Evolutionary conservation across 2,888 invertebrate species (phyloP).

Genomic region (Phytoseiulus persimilis): DNA sequence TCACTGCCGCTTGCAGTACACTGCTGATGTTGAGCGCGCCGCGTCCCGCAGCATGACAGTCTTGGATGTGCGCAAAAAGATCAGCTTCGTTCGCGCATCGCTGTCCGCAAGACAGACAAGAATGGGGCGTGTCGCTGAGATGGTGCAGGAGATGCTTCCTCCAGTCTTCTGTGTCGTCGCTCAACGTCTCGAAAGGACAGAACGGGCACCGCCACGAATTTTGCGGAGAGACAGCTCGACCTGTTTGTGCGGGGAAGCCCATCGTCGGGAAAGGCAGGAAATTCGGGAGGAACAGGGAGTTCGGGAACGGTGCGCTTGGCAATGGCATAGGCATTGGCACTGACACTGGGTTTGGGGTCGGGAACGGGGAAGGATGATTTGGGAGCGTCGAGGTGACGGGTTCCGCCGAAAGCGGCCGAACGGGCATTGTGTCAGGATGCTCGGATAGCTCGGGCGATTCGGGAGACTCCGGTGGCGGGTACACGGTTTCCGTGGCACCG

Average conservation of each 20-base stretch:
- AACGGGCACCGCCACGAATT: slow-evolving; percentile 35
- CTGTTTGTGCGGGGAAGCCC: slow-evolving; percentile 25
- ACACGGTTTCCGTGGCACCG: slow-evolving; percentile 18
- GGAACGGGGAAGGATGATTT: neutral
- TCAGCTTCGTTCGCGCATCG: slow-evolving; percentile 23
- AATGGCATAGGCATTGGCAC: neutral
- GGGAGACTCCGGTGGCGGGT: slow-evolving; percentile 14
- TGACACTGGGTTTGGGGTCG: neutral
- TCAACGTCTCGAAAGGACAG: slow-evolving; percentile 26
- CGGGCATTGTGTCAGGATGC: neutral
- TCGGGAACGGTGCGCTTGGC: neutral
- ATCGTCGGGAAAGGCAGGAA: slow-evolving; percentile 8
- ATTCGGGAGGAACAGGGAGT: slow-evolving; percentile 14
- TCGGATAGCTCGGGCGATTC: slow-evolving; percentile 13
- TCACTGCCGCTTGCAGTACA: slow-evolving; percentile 14
- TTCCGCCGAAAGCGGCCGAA: slow-evolving; percentile 11
- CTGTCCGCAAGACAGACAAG: slow-evolving; percentile 12
- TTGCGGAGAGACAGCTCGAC: slow-evolving; percentile 12
- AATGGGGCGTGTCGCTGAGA: slow-evolving; percentile 7
- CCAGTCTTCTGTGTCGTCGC: slow-evolving; percentile 24
- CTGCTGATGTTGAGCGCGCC: neutral
- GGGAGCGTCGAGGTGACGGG: slow-evolving; percentile 30
- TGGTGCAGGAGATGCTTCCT: slow-evolving; percentile 23
- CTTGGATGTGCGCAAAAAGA: slow-evolving; percentile 18
- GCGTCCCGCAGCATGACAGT: neutral